Evolutionary conservation across 1,140 invertebrate species (phyloP).

Genomic region (Neotoxoptera formosana): DNA sequence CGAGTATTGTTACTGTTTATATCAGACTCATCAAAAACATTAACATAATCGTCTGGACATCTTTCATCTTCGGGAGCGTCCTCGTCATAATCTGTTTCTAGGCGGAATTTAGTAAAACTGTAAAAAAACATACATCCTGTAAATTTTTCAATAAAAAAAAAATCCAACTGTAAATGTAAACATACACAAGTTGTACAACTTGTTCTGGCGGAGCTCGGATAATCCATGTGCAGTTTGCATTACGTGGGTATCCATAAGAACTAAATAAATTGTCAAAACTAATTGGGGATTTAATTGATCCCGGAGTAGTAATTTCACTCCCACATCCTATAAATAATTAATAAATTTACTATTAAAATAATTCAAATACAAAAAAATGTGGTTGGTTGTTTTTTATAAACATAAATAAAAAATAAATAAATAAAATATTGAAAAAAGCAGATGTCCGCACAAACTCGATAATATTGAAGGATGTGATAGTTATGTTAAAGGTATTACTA

Average conservation of each 20-base stretch:
- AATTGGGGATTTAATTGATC: constrained; percentile 63
- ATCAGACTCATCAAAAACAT: constrained; percentile 14
- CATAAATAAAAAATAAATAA: too few species aligned
- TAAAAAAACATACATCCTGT: neutral
- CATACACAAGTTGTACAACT: constrained; percentile 69
- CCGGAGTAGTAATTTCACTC: constrained; percentile 66
- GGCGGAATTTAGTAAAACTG: constrained; percentile 25
- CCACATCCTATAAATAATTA: constrained; percentile 70
- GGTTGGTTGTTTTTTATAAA: neutral
- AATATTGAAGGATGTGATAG: too few species aligned
- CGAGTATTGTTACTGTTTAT: neutral
- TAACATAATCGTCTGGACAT: neutral
- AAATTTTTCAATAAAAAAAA: neutral
- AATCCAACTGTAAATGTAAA: neutral
- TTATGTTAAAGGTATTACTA: too few species aligned
- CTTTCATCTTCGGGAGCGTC: neutral
- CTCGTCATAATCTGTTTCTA: neutral
- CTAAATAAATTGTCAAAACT: constrained; percentile 61
- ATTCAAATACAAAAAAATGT: neutral
- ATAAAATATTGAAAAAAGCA: too few species aligned
- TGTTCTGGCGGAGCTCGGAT: constrained; percentile 76
- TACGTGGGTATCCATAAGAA: constrained; percentile 64
- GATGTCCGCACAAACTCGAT: too few species aligned
- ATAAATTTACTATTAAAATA: constrained; percentile 32
- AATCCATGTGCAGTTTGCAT: constrained; percentile 79